Conservation (phyloP, 2,888 invertebrate genomes). For the Miltochrista miniata region DNA sequence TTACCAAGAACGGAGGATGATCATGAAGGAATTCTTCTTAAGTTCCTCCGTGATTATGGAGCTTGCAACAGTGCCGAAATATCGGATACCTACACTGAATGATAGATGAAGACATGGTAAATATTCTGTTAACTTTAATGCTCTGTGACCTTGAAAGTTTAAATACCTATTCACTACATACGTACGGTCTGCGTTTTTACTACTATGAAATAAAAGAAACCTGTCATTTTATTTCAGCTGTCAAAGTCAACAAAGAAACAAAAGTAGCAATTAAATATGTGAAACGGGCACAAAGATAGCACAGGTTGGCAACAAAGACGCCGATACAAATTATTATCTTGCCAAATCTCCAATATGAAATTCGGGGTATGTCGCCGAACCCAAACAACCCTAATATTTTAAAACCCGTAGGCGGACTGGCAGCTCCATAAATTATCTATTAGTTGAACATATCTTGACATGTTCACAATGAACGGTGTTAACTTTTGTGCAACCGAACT, state of each 20-base stretch:
- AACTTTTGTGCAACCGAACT: slow-evolving; percentile 78
- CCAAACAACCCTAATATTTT: slow-evolving; percentile 78
- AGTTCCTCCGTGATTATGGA: no score
- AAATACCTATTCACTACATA: no score
- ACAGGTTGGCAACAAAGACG: slow-evolving; percentile 44
- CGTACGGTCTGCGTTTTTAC: no score
- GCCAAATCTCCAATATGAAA: slow-evolving; percentile 60
- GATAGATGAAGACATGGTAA: no score
- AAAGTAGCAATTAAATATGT: slow-evolving; percentile 30
- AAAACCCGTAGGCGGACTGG: slow-evolving; percentile 58
- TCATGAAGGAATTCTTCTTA: no score
- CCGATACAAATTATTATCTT: slow-evolving; percentile 66
- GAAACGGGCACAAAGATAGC: slow-evolving; percentile 18
- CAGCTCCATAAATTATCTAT: slow-evolving; percentile 80
- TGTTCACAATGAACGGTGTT: slow-evolving; percentile 71
- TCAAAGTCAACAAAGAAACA: slow-evolving; percentile 28
- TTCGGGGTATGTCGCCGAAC: slow-evolving; percentile 48
- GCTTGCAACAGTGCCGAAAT: no score
- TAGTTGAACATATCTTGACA: slow-evolving; percentile 78
- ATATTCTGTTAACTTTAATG: no score
- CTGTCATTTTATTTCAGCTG: slow-evolving; percentile 13
- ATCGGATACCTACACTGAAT: no score
- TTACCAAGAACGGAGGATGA: no score
- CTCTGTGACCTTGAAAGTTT: no score
- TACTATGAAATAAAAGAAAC: no score